A percentile compares a stretch with the other conserved stretches of the same genome.
These are phyloP conservation scores for Drosophila paramelanica DNA, from an alignment of 2,888 invertebrate genomes.

Conservation along the genomic window DNA sequence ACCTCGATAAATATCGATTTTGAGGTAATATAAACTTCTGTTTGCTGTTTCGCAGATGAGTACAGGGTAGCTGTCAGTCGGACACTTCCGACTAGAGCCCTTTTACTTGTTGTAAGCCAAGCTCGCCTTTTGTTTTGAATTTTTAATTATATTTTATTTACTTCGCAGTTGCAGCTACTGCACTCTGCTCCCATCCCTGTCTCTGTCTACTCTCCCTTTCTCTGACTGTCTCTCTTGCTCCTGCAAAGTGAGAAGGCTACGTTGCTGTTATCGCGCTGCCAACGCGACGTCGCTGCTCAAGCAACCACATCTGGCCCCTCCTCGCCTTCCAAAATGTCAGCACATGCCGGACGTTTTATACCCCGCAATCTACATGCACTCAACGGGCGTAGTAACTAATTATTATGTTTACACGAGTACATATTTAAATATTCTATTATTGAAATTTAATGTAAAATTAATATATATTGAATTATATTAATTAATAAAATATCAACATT, in stretches of 20 bases:
- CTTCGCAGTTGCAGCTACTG: constrained; percentile 38
- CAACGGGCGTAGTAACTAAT: not conserved
- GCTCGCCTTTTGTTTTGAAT: not conserved
- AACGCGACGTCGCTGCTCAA: not conserved
- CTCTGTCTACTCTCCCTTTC: not conserved
- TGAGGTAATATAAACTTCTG: too few relatives aligned
- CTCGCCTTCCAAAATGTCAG: constrained; percentile 47
- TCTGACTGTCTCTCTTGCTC: not conserved
- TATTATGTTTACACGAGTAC: too few relatives aligned
- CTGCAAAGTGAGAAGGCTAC: constrained; percentile 40
- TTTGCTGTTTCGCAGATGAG: too few relatives aligned
- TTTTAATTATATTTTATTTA: constrained; percentile 31
- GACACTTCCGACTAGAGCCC: not conserved
- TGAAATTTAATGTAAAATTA: too few relatives aligned
- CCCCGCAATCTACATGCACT: not conserved
- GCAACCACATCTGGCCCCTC: too few relatives aligned
- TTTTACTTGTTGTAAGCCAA: too few relatives aligned
- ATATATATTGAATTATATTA: too few relatives aligned
- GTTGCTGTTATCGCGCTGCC: constrained; percentile 8
- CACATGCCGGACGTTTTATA: constrained; percentile 43
- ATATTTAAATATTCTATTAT: too few relatives aligned
- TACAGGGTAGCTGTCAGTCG: not conserved
- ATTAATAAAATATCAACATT: too few relatives aligned
- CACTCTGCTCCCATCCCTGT: constrained; percentile 36
- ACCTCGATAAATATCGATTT: too few relatives aligned